phyloP scores from a whole-genome alignment of 1,140 invertebrate genomes.

The Sweltsa coloradensis region DNA sequence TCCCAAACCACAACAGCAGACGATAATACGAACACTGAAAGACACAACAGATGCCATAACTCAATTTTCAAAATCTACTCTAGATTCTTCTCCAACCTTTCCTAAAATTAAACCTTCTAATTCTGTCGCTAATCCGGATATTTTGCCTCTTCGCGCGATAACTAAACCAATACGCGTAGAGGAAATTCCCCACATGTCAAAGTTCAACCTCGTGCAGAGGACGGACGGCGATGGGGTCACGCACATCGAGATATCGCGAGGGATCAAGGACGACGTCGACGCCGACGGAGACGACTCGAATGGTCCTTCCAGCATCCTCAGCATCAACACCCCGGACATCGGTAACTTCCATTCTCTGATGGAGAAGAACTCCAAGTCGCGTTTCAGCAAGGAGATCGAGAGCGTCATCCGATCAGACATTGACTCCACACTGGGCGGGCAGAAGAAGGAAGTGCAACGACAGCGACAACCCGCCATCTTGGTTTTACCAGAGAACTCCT shows the following conservation, averaged over 20 bases:
- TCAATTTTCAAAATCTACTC: no score
- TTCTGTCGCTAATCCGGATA: no score
- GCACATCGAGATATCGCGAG: conserved; percentile 28
- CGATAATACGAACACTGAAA: no score
- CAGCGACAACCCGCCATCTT: conserved; percentile 13
- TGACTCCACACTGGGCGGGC: background rate
- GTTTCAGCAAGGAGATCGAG: conserved; percentile 11
- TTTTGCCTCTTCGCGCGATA: background rate
- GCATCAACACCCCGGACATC: conserved; percentile 24
- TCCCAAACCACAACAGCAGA: no score
- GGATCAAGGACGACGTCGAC: conserved; percentile 14
- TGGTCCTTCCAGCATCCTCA: conserved; percentile 23
- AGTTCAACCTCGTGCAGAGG: conserved; percentile 28
- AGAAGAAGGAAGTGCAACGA: conserved; percentile 1
- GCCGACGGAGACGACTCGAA: background rate
- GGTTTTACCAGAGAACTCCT: background rate
- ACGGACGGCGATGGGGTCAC: conserved; percentile 31
- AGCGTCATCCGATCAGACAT: conserved; percentile 9
- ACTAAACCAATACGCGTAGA: background rate
- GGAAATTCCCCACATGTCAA: background rate
- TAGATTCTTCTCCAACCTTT: no score
- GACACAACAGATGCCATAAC: no score
- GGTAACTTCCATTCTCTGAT: conserved; percentile 18
- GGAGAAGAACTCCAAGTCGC: conserved; percentile 19
- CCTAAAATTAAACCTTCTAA: no score